These are phyloP conservation scores for Ceratosolen fusciceps DNA, from an alignment of 1,140 invertebrate species.

Conservation along the genomic window DNA sequence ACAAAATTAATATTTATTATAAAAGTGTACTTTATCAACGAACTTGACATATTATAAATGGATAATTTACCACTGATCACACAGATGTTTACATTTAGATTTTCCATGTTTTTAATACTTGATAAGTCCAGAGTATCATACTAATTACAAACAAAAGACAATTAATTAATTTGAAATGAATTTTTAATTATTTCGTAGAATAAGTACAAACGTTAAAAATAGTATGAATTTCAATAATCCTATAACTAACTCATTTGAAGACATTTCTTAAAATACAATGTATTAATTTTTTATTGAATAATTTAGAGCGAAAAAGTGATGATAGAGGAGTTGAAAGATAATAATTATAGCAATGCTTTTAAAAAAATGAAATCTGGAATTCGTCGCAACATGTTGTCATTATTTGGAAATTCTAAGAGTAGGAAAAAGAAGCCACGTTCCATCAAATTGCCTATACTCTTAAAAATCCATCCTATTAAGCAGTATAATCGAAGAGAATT, in stretches of 20 bases:
- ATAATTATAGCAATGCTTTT: not conserved
- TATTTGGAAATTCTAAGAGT: constrained; percentile 19
- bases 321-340: not conserved
- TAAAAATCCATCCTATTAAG: constrained; percentile 25
- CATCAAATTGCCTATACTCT: not conserved
- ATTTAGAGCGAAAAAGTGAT: constrained; percentile 9
- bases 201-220: no score
- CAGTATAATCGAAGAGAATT: not conserved
- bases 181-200: not conserved
- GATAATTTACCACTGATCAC: not conserved
- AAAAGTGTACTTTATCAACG: not conserved
- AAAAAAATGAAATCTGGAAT: not conserved
- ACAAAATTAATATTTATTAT: not conserved
- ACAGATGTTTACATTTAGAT: not conserved
- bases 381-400: constrained; percentile 25
- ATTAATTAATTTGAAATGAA: constrained; percentile 18
- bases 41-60: not conserved
- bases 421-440: not conserved
- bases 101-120: not conserved
- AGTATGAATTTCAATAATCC: no score
- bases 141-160: not conserved
- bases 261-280: no score
- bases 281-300: not conserved
- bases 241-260: no score
- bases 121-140: not conserved